Conservation (phyloP, 2,113 vertebrate genomes). For the Leptobrachium ailaonicum region DNA sequence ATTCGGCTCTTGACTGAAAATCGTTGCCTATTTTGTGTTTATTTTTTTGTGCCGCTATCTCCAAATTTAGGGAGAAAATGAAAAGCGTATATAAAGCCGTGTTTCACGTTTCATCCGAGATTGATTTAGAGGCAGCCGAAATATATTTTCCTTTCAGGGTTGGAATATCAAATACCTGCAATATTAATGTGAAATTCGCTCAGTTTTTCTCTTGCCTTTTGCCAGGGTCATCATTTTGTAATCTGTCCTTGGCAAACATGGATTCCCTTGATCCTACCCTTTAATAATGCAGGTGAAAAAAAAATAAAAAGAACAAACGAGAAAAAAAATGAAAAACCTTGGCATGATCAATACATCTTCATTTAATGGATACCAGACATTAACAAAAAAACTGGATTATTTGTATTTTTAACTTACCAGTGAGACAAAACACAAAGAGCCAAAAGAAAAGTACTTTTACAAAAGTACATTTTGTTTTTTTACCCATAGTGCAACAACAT, state of each 20-base stretch:
- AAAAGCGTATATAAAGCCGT: neutral
- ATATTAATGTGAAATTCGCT: slow-evolving; percentile 23
- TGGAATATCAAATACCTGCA: slow-evolving; percentile 9
- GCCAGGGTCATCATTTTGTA: slow-evolving; percentile 24
- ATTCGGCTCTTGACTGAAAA: too few relatives aligned
- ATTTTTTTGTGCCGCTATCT: neutral
- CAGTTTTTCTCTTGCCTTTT: slow-evolving; percentile 24
- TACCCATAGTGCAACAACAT: too few relatives aligned
- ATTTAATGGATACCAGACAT: too few relatives aligned
- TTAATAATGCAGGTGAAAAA: slow-evolving; percentile 16
- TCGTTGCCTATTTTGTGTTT: too few relatives aligned
- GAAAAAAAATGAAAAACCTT: too few relatives aligned
- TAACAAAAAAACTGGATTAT: too few relatives aligned
- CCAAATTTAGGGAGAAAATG: slow-evolving; percentile 11
- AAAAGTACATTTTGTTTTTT: too few relatives aligned
- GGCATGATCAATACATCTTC: too few relatives aligned
- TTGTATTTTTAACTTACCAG: neutral
- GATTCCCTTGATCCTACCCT: slow-evolving; percentile 4
- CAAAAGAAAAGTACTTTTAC: too few relatives aligned
- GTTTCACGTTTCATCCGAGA: slow-evolving; percentile 13
- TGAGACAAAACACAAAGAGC: too few relatives aligned
- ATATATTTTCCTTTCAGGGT: neutral
- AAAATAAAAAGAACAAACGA: slow-evolving; percentile 20
- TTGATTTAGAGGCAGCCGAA: slow-evolving; percentile 17
- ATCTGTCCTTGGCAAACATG: slow-evolving; percentile 11